Base-by-base conservation (phyloP, 2,888 invertebrate species). In the Ernsta delagoae region DNA sequence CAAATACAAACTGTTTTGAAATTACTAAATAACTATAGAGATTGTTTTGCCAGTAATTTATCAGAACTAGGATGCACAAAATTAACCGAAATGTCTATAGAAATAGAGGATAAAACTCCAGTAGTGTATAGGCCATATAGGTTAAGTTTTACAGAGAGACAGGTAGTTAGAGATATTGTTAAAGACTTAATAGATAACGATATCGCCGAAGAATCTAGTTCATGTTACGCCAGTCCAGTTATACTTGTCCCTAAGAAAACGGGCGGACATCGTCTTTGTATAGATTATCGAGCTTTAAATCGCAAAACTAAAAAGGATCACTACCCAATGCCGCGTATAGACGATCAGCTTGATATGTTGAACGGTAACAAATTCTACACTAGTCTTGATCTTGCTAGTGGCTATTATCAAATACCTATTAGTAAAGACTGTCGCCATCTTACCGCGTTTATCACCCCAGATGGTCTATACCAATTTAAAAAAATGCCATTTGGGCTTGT, bases 331-430 rank as follows among this genome's bases (percentile, higher is more conserved):
- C 70, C 70, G 0, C 56, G 60, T 5, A 70, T 66, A 9, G 72
- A 72, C 11, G 72, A 69, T 31, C 70, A 71, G 31, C n/a, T 72
- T 4, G 72, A 70, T 43, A 24, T 50, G 9, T 34, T 70, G 9
- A 68, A 39, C 43, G 72, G 72, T 4, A 70, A 62, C 9, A 68
- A 65, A 8, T 70, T 59, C 16, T 72, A 48, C 56, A 63, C 24
- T 7, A 63, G 59, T 59, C 56, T 70, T 4, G 72, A 72, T 39
- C 31, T 72, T 34, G 63, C 63, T 0, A 69, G 65, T 39, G 69
- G 72, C 5, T 70, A 72, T 7, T 72, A 70, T 53, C 70, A 70
- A 43, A 70, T 70, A 8, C 72, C 72, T 1, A 53, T 72, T 2
- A 43, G 31, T 8, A 31, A 57, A 12, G 48, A 67, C 2, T 39